Base-by-base conservation (phyloP, 2,797 vertebrate species). In the Dendrocincla fuliginosa region DNA sequence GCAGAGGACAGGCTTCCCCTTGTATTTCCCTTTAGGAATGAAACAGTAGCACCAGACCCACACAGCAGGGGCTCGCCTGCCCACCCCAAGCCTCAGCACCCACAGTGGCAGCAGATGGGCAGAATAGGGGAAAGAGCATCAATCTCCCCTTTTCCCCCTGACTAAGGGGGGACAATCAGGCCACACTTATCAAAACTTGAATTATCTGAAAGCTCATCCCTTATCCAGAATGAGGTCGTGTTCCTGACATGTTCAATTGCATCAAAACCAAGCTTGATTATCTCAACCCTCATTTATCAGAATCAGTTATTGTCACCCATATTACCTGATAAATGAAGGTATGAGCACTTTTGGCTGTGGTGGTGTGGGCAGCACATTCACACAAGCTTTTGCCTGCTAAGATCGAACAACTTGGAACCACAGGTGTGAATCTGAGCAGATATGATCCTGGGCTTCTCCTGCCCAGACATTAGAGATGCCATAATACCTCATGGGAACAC, bases 41-140 rank as follows among this genome's bases (percentile, higher is more conserved):
- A 44, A 63, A 19, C 5, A 25, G 19, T 15, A 79, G 20, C 59
- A 14, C 33, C n/a, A 3, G 0, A 33, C 11, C 35, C 0, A 0
- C 3, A 2, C 3, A 4, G 35, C 6, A 7, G 7, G n/a, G 18
- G n/a, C 32, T 67, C 4, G 0, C 13, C 25, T 44, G 42, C 22
- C 27, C 39, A 35, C 23, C 18, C 19, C 67, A 10, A 5, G 0
- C 42, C 67, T 64, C 52, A 18, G n/a, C 67, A 57, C 30, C 59
- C 63, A 5, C 7, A 35, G 55, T 1, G 5, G 32, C 68, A 80
- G 19, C 11, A 3, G 49, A 25, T 44, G 12, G 33, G 39, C 1
- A 1, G 28, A 30, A 11, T 9, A 4, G 1, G 20, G 16, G 13
- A 64, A 53, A 17, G 9, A 89, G 10, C 39, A 28, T 25, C 49